A percentile compares a stretch with the other conserved stretches of the same genome.
Conservation (phyloP, 2,888 invertebrate species). For the Smittia aterrima region DNA sequence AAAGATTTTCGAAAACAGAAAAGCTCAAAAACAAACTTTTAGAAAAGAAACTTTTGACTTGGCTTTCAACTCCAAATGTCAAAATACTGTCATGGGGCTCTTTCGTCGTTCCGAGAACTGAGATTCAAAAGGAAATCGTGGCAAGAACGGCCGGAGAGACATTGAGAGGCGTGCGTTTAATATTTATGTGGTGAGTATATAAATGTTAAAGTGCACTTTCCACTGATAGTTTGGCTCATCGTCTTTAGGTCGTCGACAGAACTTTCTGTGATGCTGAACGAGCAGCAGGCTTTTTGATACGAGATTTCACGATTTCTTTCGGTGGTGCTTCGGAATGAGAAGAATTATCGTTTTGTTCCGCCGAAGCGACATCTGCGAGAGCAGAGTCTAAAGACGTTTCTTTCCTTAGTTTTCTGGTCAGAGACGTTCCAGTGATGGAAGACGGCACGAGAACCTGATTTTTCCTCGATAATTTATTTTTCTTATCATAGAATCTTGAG, state of each 20-base stretch:
- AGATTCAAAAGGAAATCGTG: not conserved
- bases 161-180: not conserved
- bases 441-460: conserved; percentile 15
- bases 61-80: not conserved
- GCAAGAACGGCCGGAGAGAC: not conserved
- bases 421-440: conserved; percentile 16
- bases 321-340: conserved; percentile 9
- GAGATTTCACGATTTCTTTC: conserved; percentile 17
- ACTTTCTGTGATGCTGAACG: conserved; percentile 18
- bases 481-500: conserved; percentile 46
- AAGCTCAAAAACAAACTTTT: not conserved
- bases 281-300: conserved; percentile 26
- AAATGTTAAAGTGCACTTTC: conserved; percentile 34
- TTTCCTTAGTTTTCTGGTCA: conserved; percentile 26
- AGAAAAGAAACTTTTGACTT: not conserved
- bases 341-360: not conserved
- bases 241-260: not conserved
- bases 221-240: not conserved
- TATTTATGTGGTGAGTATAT: not conserved
- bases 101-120: not conserved
- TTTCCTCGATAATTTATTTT: conserved; percentile 8
- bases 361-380: conserved; percentile 8
- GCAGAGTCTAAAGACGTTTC: conserved; percentile 31
- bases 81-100: not conserved
- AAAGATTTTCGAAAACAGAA: not conserved